Percentiles rank a stretch among this genome's conserved stretches.
phyloP scores from a whole-genome alignment of 2,113 vertebrate genomes.

The Platysteira castanea region DNA sequence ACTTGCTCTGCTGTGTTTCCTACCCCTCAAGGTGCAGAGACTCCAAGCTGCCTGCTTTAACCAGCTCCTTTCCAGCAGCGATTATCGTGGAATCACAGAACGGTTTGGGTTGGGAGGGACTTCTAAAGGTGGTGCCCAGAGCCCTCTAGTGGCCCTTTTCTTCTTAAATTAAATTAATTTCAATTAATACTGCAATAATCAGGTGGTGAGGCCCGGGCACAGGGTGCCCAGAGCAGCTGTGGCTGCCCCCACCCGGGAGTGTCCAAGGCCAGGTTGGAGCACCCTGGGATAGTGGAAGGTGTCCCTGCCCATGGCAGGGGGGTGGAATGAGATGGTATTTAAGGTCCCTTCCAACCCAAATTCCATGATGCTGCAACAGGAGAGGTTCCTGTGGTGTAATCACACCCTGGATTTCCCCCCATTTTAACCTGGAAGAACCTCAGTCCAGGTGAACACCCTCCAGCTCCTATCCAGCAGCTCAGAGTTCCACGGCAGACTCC shows the following conservation, averaged over 20 bases:
- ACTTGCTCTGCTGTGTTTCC: background rate
- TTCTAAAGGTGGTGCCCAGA: background rate
- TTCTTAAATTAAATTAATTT: background rate
- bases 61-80: background rate
- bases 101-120: background rate
- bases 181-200: background rate
- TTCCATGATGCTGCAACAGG: background rate
- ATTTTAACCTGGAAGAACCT: background rate
- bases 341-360: background rate
- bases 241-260: background rate
- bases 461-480: background rate
- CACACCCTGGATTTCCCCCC: fast-evolving
- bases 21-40: fast-evolving
- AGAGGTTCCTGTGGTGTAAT: background rate
- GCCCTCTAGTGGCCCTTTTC: background rate
- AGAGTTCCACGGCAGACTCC: background rate
- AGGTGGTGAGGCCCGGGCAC: background rate
- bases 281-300: background rate
- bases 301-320: background rate
- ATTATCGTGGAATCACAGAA: background rate
- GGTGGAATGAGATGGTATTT: background rate
- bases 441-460: background rate
- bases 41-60: background rate
- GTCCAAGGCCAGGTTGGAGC: background rate
- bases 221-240: background rate